Conservation (phyloP, 1,140 invertebrate genomes). For the Trichogramma pretiosum region DNA sequence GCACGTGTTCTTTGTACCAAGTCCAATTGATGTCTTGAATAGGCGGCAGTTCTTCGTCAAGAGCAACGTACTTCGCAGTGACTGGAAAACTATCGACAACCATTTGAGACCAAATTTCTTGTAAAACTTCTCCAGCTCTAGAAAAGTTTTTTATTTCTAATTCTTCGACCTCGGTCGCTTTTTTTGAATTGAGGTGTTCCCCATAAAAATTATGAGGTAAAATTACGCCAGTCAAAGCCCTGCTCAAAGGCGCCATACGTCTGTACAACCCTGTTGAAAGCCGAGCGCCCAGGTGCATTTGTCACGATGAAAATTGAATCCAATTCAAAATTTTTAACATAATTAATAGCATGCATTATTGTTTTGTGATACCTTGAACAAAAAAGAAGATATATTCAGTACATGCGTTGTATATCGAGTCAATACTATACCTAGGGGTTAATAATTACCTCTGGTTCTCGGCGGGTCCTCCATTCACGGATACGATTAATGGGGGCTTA, state of each 20-base stretch:
- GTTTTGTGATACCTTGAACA: too few species aligned
- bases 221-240: constrained; percentile 32
- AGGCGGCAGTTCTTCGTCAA: neutral
- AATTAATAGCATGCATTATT: constrained; percentile 29
- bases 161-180: constrained; percentile 29
- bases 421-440: too few species aligned
- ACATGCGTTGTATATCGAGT: too few species aligned
- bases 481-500: too few species aligned
- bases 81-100: constrained; percentile 28
- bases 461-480: too few species aligned
- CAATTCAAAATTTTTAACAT: constrained; percentile 35
- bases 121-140: constrained; percentile 26
- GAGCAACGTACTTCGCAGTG: constrained; percentile 24
- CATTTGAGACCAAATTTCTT: constrained; percentile 27
- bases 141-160: constrained; percentile 31
- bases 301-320: constrained; percentile 40
- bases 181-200: constrained; percentile 30
- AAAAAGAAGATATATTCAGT: too few species aligned
- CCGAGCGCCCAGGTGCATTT: constrained; percentile 31
- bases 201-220: constrained; percentile 35
- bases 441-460: too few species aligned
- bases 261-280: constrained; percentile 28
- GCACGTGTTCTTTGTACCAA: constrained; percentile 11
- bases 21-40: too few species aligned
- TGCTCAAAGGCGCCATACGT: constrained; percentile 36